Percentiles rank a stretch among this genome's conserved stretches.
These are phyloP conservation scores for Cyclura pinguis DNA, from an alignment of 2,797 vertebrate species.

Conservation along the genomic window DNA sequence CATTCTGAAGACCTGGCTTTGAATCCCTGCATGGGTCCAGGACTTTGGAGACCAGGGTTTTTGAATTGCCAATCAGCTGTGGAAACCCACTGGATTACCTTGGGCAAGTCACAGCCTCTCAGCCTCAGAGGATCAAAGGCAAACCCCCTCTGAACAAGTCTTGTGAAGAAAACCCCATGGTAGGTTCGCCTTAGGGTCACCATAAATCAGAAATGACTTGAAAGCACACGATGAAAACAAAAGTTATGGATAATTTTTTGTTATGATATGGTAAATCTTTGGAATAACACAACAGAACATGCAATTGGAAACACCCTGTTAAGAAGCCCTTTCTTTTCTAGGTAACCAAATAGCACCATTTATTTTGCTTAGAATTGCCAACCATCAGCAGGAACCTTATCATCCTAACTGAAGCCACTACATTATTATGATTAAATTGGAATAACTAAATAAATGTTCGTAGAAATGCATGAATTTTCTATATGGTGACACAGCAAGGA, in stretches of 20 bases:
- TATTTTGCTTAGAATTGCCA: conserved; percentile 24
- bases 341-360: neutral
- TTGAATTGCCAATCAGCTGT: too few species aligned
- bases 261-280: neutral
- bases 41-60: too few species aligned
- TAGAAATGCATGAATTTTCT: conserved; percentile 47
- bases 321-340: neutral
- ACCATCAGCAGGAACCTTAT: conserved; percentile 7
- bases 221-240: too few species aligned
- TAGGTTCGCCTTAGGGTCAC: too few species aligned
- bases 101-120: too few species aligned
- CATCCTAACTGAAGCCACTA: neutral
- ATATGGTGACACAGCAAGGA: conserved; percentile 46
- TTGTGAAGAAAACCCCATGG: too few species aligned
- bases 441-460: conserved; percentile 46
- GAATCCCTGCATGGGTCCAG: too few species aligned
- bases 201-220: too few species aligned
- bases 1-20: too few species aligned
- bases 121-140: too few species aligned
- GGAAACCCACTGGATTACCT: too few species aligned
- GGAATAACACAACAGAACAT: neutral
- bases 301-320: neutral
- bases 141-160: too few species aligned
- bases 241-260: neutral
- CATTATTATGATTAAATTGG: conserved; percentile 40